A percentile compares a stretch with the other conserved stretches of the same genome.
Evolutionary conservation across 2,113 vertebrate species (phyloP).

Genomic region (Propithecus coquereli): DNA sequence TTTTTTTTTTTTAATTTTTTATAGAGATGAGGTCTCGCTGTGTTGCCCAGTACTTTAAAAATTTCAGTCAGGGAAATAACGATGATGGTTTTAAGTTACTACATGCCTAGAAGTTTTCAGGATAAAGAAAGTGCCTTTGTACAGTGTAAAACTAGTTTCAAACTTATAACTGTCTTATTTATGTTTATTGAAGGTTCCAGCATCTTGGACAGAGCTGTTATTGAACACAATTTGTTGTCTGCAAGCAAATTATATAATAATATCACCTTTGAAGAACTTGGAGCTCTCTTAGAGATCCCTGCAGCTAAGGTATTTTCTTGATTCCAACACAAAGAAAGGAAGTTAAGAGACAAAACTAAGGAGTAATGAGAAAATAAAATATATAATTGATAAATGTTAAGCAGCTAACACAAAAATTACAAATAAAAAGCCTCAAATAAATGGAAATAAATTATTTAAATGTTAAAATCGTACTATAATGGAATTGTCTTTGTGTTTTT

Average conservation of each 20-base stretch:
- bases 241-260: slow-evolving; percentile 99
- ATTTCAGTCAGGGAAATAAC: not conserved
- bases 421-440: not conserved
- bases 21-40: too few relatives aligned
- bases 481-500: not conserved
- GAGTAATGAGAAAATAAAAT: not conserved
- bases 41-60: not conserved
- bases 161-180: not conserved
- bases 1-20: too few relatives aligned
- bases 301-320: slow-evolving; percentile 91
- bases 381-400: not conserved
- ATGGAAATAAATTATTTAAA: not conserved
- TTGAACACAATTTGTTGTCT: slow-evolving; percentile 98
- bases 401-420: not conserved
- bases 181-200: slow-evolving; percentile 89
- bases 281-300: slow-evolving; percentile 98
- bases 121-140: not conserved
- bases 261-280: slow-evolving; percentile 98
- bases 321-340: not conserved
- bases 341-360: slow-evolving; percentile 15
- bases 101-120: not conserved
- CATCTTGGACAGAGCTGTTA: slow-evolving; percentile 98
- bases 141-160: slow-evolving; percentile 37
- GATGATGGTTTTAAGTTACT: slow-evolving; percentile 24
- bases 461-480: not conserved